Evolutionary conservation across 2,888 invertebrate species (phyloP).

Genomic region (Cryptophagus acutangulus): DNA sequence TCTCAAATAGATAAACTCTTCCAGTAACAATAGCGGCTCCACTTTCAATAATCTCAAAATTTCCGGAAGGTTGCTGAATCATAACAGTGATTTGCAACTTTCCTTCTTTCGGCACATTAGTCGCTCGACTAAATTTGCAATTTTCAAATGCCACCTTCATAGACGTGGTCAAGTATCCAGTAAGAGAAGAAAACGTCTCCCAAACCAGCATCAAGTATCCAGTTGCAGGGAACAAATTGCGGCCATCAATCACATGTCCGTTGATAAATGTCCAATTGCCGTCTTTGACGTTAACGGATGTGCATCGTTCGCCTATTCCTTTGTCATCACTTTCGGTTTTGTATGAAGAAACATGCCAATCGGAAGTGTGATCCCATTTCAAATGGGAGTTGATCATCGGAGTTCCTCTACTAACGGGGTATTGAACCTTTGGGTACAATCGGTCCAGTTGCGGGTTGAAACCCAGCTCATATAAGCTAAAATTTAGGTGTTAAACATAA

Average conservation of each 20-base stretch:
- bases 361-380: conserved; percentile 82
- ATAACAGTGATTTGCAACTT: conserved; percentile 26
- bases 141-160: conserved; percentile 56
- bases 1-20: conserved; percentile 24
- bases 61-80: conserved; percentile 32
- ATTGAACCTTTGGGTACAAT: conserved; percentile 69
- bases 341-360: conserved; percentile 59
- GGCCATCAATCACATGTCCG: conserved; percentile 75
- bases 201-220: conserved; percentile 51
- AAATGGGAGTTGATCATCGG: conserved; percentile 62
- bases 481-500: conserved; percentile 19
- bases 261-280: conserved; percentile 67
- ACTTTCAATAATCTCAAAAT: conserved; percentile 37
- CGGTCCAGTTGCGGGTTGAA: conserved; percentile 67
- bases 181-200: conserved; percentile 51
- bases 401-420: conserved; percentile 71
- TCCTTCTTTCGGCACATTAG: conserved; percentile 38
- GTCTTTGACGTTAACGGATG: conserved; percentile 56
- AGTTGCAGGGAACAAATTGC: conserved; percentile 56
- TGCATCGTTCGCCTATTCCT: conserved; percentile 60
- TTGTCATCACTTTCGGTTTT: conserved; percentile 37
- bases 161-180: conserved; percentile 42
- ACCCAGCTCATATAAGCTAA: conserved; percentile 72
- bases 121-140: conserved; percentile 55
- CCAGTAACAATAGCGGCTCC: conserved; percentile 26